phyloP scores from a whole-genome alignment of 2,888 invertebrate genomes.

The Catocala sponsa region DNA sequence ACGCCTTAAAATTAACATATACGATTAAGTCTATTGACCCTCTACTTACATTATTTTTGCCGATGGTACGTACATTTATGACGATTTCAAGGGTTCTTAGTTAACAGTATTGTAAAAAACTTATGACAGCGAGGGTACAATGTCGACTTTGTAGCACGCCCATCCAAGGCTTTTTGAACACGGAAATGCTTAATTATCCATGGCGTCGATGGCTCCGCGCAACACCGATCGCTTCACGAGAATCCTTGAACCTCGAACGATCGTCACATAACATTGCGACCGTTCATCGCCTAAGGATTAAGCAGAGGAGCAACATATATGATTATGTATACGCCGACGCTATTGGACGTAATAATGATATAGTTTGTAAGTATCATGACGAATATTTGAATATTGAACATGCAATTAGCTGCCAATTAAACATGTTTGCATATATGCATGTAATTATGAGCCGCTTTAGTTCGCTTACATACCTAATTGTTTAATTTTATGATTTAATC shows the following conservation, averaged over 20 bases:
- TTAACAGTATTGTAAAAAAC: neutral
- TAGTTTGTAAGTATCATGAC: too few species aligned
- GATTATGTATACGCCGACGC: too few species aligned
- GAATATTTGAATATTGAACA: too few species aligned
- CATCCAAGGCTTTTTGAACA: conserved; percentile 14
- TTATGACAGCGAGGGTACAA: neutral
- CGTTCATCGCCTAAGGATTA: too few species aligned
- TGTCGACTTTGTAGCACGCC: neutral
- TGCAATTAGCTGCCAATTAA: too few species aligned
- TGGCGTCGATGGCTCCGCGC: conserved; percentile 14
- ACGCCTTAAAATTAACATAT: too few species aligned
- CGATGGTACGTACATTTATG: neutral
- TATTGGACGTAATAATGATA: too few species aligned
- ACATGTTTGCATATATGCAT: neutral
- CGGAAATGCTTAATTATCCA: conserved; percentile 21
- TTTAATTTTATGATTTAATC: neutral
- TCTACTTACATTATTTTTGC: neutral
- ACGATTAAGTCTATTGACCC: too few species aligned
- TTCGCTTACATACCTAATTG: conserved; percentile 1
- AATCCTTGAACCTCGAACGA: neutral
- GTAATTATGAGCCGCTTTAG: neutral
- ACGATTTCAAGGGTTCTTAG: neutral
- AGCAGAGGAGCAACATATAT: too few species aligned
- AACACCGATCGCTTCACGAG: neutral
- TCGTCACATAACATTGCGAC: too few species aligned